Conservation (phyloP, 1,140 invertebrate genomes). For the Aphidius ervi region DNA sequence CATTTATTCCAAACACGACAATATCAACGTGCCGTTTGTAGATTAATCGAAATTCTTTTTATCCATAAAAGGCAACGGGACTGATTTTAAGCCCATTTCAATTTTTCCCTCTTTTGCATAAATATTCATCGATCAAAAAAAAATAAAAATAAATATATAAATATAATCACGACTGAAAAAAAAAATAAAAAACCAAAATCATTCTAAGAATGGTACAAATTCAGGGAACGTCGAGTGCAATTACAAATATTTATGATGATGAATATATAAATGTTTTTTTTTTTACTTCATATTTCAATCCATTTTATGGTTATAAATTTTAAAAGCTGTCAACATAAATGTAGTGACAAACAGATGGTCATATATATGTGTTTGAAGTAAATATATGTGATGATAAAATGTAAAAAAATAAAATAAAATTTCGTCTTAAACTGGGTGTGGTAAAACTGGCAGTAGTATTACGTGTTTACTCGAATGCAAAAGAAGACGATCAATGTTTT, state of each 20-base stretch:
- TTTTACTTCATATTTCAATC: background rate
- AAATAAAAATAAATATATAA: background rate
- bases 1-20: conserved; percentile 19
- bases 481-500: too few relatives aligned
- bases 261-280: background rate
- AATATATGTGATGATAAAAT: too few relatives aligned
- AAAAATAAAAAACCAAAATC: background rate
- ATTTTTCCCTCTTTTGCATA: background rate
- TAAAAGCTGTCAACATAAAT: background rate
- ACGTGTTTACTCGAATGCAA: too few relatives aligned
- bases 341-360: background rate
- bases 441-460: too few relatives aligned
- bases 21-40: conserved; percentile 18
- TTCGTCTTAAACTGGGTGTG: too few relatives aligned
- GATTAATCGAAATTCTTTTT: conserved; percentile 23
- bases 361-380: too few relatives aligned
- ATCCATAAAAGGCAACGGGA: conserved; percentile 16
- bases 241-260: conserved; percentile 14
- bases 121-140: too few relatives aligned
- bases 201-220: conserved; percentile 2
- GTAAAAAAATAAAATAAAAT: too few relatives aligned
- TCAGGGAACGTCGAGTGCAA: conserved; percentile 3
- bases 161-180: background rate
- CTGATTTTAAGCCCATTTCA: conserved; percentile 15
- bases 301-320: background rate